These are phyloP conservation scores for Margarornis squamiger DNA, from an alignment of 2,797 vertebrate genomes.

Conservation along the genomic window DNA sequence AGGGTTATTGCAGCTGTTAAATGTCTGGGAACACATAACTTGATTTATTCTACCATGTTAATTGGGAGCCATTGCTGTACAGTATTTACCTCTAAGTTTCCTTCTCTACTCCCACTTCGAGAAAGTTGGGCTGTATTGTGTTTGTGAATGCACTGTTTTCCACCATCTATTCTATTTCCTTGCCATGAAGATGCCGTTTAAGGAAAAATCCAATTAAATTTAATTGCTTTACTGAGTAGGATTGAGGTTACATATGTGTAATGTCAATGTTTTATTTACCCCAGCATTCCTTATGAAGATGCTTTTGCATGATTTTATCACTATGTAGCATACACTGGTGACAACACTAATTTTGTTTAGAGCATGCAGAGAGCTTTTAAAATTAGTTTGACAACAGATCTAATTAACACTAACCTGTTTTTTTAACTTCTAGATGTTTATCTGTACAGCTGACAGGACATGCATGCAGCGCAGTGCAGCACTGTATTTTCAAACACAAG, in stretches of 20 bases:
- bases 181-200: neutral
- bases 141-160: neutral
- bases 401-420: neutral
- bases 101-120: neutral
- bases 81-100: neutral
- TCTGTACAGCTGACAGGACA: constrained; percentile 3
- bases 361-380: neutral
- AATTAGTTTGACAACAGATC: neutral
- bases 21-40: neutral
- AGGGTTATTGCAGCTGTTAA: neutral
- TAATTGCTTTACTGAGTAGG: neutral
- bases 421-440: neutral
- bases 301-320: neutral
- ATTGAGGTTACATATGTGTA: neutral
- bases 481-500: constrained; percentile 18
- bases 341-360: neutral
- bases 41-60: neutral
- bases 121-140: neutral
- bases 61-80: neutral
- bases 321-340: neutral
- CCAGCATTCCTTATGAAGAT: neutral
- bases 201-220: neutral
- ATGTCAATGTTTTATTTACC: neutral
- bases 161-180: neutral
- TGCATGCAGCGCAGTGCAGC: neutral